Evolutionary conservation across 2,888 invertebrate genomes (phyloP).

Genomic region (Bombylius discolor): DNA sequence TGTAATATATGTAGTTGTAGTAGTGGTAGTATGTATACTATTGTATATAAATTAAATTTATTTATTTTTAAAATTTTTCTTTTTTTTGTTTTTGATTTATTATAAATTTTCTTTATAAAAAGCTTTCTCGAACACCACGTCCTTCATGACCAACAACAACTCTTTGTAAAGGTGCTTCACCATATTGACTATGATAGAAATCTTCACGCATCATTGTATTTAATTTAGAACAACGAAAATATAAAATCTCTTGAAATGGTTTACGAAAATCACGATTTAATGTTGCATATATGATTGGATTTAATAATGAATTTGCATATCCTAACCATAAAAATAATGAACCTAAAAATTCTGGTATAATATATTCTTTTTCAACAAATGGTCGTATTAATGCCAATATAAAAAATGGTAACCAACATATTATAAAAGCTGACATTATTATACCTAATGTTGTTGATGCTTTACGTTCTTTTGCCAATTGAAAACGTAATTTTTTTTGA

Average conservation of each 20-base stretch:
- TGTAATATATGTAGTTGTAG: too few relatives aligned
- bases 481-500: slow-evolving; percentile 71
- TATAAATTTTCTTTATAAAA: slow-evolving; percentile 27
- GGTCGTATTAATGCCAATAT: slow-evolving; percentile 83
- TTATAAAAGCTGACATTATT: slow-evolving; percentile 87
- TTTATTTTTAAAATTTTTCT: too few relatives aligned
- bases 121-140: slow-evolving; percentile 36
- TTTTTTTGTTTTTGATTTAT: too few relatives aligned
- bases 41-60: too few relatives aligned
- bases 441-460: slow-evolving; percentile 94
- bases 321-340: slow-evolving; percentile 85
- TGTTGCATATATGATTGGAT: slow-evolving; percentile 93
- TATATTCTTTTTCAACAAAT: slow-evolving; percentile 54
- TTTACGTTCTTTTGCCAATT: slow-evolving; percentile 79
- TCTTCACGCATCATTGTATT: slow-evolving; percentile 91
- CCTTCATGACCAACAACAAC: slow-evolving; percentile 36
- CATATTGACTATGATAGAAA: slow-evolving; percentile 84
- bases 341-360: slow-evolving; percentile 61
- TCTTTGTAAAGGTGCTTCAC: slow-evolving; percentile 50
- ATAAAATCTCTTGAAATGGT: slow-evolving; percentile 90
- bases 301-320: slow-evolving; percentile 87
- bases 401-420: slow-evolving; percentile 95
- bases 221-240: slow-evolving; percentile 76
- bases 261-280: slow-evolving; percentile 89
- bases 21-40: too few relatives aligned